Percentiles rank a stretch among this genome's conserved stretches.
Evolutionary conservation across 35 echinoderm and acorn worm species (phyloP).

Genomic region (Acanthaster planci): DNA sequence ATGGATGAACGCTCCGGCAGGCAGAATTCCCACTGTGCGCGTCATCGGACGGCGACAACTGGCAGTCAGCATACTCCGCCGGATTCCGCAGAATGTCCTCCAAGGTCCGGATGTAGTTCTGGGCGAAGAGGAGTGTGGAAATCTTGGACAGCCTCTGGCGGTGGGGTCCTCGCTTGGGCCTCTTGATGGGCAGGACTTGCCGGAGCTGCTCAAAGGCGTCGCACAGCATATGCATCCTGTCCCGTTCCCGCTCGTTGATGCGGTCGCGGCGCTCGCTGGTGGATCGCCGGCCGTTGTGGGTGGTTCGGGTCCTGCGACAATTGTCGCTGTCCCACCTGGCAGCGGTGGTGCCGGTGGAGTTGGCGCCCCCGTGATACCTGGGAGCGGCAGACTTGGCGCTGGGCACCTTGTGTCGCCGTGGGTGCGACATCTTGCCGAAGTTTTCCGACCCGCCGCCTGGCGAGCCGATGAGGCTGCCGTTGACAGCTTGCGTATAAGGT

Average conservation of each 20-base stretch:
- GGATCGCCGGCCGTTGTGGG: slow-evolving; percentile 62
- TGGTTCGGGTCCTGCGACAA: not conserved
- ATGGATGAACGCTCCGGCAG: too few relatives aligned
- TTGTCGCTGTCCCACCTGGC: too few relatives aligned
- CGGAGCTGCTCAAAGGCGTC: slow-evolving; percentile 87
- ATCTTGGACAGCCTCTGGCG: slow-evolving; percentile 91
- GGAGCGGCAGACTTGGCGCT: too few relatives aligned
- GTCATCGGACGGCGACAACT: slow-evolving; percentile 11
- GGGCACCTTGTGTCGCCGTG: too few relatives aligned
- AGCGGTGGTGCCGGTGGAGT: too few relatives aligned
- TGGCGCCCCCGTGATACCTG: too few relatives aligned
- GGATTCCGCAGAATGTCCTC: slow-evolving; percentile 81
- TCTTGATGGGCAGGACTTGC: slow-evolving; percentile 73
- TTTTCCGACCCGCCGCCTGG: too few relatives aligned
- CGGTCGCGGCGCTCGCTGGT: slow-evolving; percentile 73
- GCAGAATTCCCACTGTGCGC: too few relatives aligned
- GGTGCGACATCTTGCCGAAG: too few relatives aligned
- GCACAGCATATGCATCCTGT: slow-evolving; percentile 94
- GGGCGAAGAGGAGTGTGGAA: slow-evolving; percentile 78
- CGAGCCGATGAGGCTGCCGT: too few relatives aligned
- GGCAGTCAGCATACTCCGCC: slow-evolving; percentile 29
- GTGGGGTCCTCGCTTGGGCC: slow-evolving; percentile 62
- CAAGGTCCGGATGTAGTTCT: slow-evolving; percentile 83
- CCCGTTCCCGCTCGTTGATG: slow-evolving; percentile 89
- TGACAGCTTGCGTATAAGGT: too few relatives aligned